Evolutionary conservation across 2,797 vertebrate species (phyloP).

Genomic region (Yasuhikotakia modesta): DNA sequence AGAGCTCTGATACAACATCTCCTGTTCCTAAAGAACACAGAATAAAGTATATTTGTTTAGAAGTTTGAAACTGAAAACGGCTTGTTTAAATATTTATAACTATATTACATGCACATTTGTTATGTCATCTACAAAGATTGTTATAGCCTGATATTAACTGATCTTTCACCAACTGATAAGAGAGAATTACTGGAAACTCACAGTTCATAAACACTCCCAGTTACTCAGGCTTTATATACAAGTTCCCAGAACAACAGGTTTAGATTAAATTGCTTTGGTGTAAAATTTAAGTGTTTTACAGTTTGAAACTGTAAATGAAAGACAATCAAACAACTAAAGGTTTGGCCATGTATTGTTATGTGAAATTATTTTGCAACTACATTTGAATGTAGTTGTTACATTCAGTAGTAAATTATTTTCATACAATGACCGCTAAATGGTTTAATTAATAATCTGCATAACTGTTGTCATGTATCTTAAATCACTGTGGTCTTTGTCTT

Average conservation of each 20-base stretch:
- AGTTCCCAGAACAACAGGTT: slow-evolving; percentile 40
- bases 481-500: background rate
- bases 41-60: background rate
- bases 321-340: background rate
- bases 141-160: background rate
- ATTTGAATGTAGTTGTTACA: too few relatives aligned
- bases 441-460: background rate
- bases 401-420: background rate
- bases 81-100: background rate
- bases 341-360: too few relatives aligned
- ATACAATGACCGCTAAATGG: background rate
- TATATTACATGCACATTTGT: background rate
- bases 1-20: slow-evolving; percentile 85
- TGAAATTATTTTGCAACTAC: too few relatives aligned
- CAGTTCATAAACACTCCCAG: slow-evolving; percentile 29
- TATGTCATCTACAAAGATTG: background rate
- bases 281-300: background rate
- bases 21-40: slow-evolving; percentile 82
- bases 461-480: background rate
- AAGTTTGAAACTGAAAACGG: background rate
- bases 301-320: slow-evolving; percentile 8
- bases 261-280: background rate
- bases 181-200: slow-evolving; percentile 25
- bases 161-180: slow-evolving; percentile 34
- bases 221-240: slow-evolving; percentile 35